Evolutionary conservation across 2,888 invertebrate genomes (phyloP).

Genomic region (Glaucopsyche alexis): DNA sequence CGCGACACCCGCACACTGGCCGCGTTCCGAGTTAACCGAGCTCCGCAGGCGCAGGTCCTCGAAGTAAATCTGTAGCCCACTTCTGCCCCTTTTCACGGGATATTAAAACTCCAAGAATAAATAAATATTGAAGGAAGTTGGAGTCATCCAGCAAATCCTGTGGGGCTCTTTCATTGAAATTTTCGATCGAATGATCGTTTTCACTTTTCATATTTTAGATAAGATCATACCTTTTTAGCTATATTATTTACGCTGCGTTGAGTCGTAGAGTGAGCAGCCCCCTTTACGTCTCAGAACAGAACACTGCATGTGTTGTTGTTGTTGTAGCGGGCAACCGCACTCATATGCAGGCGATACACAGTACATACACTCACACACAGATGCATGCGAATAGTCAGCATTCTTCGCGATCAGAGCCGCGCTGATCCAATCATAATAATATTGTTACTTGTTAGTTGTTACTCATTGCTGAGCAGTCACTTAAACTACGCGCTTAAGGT

Average conservation of each 20-base stretch:
- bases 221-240: no score
- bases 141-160: no score
- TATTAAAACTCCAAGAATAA: no score
- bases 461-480: neutral
- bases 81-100: no score
- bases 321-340: neutral
- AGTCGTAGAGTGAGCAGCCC: neutral
- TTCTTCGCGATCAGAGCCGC: constrained; percentile 11
- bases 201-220: no score
- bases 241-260: neutral
- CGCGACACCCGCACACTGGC: neutral
- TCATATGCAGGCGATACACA: neutral
- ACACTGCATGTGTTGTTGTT: neutral
- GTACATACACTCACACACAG: neutral
- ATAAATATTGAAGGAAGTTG: no score
- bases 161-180: no score
- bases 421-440: constrained; percentile 6
- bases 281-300: neutral
- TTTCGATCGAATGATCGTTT: no score
- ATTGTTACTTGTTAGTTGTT: constrained; percentile 1
- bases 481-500: neutral
- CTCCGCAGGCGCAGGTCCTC: no score
- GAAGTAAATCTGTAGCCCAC: no score
- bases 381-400: neutral
- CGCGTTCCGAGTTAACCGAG: neutral